A percentile compares a stretch with the other conserved stretches of the same genome.
These are phyloP conservation scores for Uria aalge DNA, from an alignment of 2,113 vertebrate genomes.

Conservation along the genomic window DNA sequence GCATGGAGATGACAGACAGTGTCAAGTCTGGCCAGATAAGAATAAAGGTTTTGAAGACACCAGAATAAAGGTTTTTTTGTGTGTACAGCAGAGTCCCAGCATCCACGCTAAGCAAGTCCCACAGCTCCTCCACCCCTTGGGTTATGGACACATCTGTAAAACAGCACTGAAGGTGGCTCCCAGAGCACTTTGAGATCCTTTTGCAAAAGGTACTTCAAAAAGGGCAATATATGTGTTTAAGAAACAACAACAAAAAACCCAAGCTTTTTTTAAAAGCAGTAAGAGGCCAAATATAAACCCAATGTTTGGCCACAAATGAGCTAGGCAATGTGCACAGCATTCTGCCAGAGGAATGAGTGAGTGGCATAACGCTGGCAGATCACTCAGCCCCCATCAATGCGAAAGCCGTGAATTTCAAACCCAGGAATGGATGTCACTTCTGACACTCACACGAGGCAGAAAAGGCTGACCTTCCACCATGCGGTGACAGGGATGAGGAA, in stretches of 20 bases:
- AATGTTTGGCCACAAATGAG: background rate
- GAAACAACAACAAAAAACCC: background rate
- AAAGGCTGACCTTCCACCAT: background rate
- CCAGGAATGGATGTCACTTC: background rate
- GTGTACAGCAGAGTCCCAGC: background rate
- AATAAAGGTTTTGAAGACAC: background rate
- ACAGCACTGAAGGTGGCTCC: background rate
- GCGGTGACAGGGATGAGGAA: background rate
- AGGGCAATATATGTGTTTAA: background rate
- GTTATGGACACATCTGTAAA: background rate
- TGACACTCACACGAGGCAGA: background rate
- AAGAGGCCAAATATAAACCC: background rate
- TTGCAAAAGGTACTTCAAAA: background rate
- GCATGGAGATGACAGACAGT: background rate
- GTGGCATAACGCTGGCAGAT: background rate
- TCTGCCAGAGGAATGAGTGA: background rate
- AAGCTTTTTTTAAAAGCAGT: background rate
- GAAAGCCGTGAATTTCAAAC: background rate
- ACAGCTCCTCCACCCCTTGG: background rate
- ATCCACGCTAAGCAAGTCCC: background rate
- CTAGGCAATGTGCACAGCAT: background rate
- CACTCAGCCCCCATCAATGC: accelerated
- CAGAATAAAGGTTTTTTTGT: background rate
- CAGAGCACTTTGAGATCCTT: background rate
- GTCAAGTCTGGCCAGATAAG: background rate